These are phyloP conservation scores for Sebastes vulpes DNA, from an alignment of 2,797 vertebrate species.

Conservation along the genomic window DNA sequence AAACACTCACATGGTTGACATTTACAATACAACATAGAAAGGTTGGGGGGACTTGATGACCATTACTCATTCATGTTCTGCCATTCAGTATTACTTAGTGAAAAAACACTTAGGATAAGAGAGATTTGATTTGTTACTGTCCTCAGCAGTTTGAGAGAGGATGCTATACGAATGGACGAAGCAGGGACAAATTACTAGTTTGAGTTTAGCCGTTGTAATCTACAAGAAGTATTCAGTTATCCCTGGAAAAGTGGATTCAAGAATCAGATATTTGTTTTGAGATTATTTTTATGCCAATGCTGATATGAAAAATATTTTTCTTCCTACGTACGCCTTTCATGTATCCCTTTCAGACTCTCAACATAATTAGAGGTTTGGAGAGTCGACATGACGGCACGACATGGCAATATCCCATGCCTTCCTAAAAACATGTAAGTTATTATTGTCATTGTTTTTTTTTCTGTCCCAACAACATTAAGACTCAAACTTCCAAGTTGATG, in stretches of 20 bases:
- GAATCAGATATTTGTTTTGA: neutral
- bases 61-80: neutral
- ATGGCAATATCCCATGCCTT: neutral
- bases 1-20: slow-evolving; percentile 6
- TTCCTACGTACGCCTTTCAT: neutral
- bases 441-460: neutral
- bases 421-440: neutral
- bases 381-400: slow-evolving; percentile 4
- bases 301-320: neutral
- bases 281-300: slow-evolving; percentile 4
- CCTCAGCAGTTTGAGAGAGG: neutral
- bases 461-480: too few species aligned
- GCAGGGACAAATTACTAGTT: neutral
- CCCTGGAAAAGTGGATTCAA: neutral
- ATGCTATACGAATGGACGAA: neutral
- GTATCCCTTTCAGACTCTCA: neutral
- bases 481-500: neutral
- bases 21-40: neutral
- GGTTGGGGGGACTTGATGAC: neutral
- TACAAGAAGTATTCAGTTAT: neutral
- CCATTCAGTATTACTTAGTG: neutral
- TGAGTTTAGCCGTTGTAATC: neutral
- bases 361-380: slow-evolving; percentile 19
- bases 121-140: neutral
- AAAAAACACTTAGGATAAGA: neutral